Percentiles rank a stretch among this genome's conserved stretches.
Evolutionary conservation across 2,888 invertebrate genomes (phyloP).

Genomic region (Phanerotoma sp.): DNA sequence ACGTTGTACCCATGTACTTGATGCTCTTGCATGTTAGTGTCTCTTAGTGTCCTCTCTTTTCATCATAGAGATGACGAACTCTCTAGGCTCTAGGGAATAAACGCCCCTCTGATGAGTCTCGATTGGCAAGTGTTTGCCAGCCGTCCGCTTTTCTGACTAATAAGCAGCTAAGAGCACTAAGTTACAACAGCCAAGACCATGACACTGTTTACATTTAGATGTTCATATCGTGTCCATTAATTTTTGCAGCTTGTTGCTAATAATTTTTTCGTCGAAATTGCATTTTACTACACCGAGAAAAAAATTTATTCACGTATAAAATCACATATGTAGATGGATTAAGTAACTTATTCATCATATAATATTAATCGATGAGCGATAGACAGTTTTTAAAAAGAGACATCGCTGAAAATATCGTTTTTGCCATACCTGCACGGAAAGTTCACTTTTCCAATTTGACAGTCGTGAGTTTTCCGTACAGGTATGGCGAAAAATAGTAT

Average conservation of each 20-base stretch:
- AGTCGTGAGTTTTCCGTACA: too few species aligned
- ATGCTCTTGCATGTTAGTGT: neutral
- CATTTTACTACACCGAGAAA: too few species aligned
- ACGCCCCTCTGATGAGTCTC: constrained; percentile 10
- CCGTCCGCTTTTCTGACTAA: constrained; percentile 12
- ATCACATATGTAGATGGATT: too few species aligned
- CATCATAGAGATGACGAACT: constrained; percentile 1
- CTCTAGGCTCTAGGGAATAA: constrained; percentile 1
- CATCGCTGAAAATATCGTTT: too few species aligned
- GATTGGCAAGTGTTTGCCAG: constrained; percentile 16
- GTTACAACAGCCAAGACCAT: constrained; percentile 1
- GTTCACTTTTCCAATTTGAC: too few species aligned
- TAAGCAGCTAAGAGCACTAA: constrained; percentile 6
- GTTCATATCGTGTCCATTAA: neutral
- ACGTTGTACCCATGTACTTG: neutral
- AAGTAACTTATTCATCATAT: too few species aligned
- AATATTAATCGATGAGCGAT: too few species aligned
- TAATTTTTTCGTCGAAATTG: too few species aligned
- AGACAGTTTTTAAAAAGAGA: too few species aligned
- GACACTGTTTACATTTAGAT: constrained; percentile 1
- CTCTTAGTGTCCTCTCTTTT: neutral
- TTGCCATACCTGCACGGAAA: too few species aligned
- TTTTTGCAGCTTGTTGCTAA: neutral
- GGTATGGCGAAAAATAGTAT: too few species aligned
- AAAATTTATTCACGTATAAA: too few species aligned